Percentiles rank a stretch among this genome's conserved stretches.
These are phyloP conservation scores for Nasonia vitripennis DNA, from an alignment of 1,140 invertebrate species.

Conservation along the genomic window DNA sequence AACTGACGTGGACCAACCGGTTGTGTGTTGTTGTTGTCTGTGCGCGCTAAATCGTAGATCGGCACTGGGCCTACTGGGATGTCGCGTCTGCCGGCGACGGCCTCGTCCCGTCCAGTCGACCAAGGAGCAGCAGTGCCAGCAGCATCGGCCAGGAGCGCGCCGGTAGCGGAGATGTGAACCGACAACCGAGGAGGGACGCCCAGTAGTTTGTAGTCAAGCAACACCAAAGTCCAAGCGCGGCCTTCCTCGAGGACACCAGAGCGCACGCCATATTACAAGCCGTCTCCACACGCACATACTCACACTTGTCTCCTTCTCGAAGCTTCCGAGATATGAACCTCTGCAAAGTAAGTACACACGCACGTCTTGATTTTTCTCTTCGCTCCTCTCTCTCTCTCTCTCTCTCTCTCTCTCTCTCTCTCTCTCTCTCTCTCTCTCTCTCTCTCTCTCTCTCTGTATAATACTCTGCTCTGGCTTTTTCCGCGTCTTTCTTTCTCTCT, in stretches of 20 bases:
- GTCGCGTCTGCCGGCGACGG: neutral
- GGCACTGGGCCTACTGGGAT: neutral
- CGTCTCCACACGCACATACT: neutral
- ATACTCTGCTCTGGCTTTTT: too few species aligned
- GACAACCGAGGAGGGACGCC: constrained; percentile 61
- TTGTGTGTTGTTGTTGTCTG: neutral
- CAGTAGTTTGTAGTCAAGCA: constrained; percentile 72
- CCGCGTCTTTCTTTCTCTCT: neutral
- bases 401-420: neutral
- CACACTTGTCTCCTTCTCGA: constrained; percentile 30
- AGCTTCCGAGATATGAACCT: constrained; percentile 39
- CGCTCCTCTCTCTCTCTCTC: neutral
- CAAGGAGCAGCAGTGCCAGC: neutral
- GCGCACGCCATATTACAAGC: neutral
- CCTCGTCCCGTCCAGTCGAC: neutral
- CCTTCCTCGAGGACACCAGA: constrained; percentile 7
- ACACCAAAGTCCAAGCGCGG: constrained; percentile 50
- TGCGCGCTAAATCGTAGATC: neutral
- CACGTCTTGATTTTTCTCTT: neutral
- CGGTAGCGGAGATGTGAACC: constrained; percentile 71
- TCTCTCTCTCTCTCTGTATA: neutral
- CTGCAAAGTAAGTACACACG: constrained; percentile 41
- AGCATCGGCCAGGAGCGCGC: constrained; percentile 50
- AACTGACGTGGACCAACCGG: neutral
- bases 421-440: neutral